Evolutionary conservation across 1,140 invertebrate genomes (phyloP).

Genomic region (Pollicipes pollicipes): DNA sequence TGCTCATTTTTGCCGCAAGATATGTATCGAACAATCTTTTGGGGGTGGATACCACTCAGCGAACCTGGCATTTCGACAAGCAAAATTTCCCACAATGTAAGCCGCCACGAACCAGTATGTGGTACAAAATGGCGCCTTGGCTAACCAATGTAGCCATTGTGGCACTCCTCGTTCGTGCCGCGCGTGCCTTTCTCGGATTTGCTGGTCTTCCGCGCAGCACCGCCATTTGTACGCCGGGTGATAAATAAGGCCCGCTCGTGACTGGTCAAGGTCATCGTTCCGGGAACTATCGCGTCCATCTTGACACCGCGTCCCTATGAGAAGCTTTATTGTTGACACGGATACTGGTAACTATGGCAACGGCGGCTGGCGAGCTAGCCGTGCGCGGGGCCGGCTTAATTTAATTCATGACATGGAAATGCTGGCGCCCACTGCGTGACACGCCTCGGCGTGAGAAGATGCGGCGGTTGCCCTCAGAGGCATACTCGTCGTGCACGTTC

Average conservation of each 20-base stretch:
- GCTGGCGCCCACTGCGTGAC: no score
- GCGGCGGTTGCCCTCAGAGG: no score
- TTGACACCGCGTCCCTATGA: neutral
- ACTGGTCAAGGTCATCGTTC: neutral
- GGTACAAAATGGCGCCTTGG: neutral
- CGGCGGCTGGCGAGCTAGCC: no score
- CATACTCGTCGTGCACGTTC: no score
- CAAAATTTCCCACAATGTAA: no score
- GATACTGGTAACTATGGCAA: neutral
- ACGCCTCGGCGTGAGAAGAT: no score
- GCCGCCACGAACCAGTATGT: no score
- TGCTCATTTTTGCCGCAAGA: no score
- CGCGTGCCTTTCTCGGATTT: neutral
- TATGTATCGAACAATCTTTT: no score
- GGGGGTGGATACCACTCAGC: no score
- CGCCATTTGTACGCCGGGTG: neutral
- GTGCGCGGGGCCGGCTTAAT: neutral
- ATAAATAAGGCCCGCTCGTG: neutral
- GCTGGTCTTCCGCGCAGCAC: neutral
- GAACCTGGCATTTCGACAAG: no score
- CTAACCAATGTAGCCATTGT: neutral
- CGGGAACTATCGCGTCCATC: neutral
- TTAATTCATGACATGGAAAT: neutral
- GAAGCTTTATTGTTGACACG: neutral
- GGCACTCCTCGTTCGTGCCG: neutral